A percentile compares a stretch with the other conserved stretches of the same genome.
Conservation (phyloP, 1,140 invertebrate genomes). For the Drosophila saltans region DNA sequence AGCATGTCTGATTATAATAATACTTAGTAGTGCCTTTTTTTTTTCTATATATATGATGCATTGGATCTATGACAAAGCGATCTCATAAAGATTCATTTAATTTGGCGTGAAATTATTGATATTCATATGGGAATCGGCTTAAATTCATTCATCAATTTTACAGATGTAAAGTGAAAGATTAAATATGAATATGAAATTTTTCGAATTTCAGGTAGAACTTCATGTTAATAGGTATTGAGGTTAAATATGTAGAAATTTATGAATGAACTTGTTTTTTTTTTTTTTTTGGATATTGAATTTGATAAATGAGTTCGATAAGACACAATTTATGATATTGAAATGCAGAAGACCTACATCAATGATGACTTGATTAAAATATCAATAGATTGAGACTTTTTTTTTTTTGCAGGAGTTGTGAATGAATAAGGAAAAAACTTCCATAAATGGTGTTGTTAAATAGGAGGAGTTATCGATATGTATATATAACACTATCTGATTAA, state of each 20-base stretch:
- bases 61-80: slow-evolving; percentile 46
- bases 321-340: background rate
- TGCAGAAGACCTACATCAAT: too few relatives aligned
- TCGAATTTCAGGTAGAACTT: background rate
- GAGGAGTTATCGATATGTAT: background rate
- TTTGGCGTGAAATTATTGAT: slow-evolving; percentile 23
- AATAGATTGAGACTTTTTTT: background rate
- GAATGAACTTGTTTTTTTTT: background rate
- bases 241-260: background rate
- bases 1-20: slow-evolving; percentile 47
- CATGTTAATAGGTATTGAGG: slow-evolving; percentile 20
- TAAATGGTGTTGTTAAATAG: slow-evolving; percentile 4
- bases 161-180: slow-evolving; percentile 12
- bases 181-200: slow-evolving; percentile 3
- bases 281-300: background rate
- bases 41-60: background rate
- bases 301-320: background rate
- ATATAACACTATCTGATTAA: background rate
- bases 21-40: slow-evolving; percentile 20
- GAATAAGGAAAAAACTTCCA: slow-evolving; percentile 10
- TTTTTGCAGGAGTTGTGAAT: background rate
- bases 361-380: background rate
- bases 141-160: slow-evolving; percentile 40
- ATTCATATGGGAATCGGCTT: slow-evolving; percentile 2
- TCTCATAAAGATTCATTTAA: slow-evolving; percentile 24